Evolutionary conservation across 2,888 invertebrate genomes (phyloP), one percentile per base, ranked within the genome.

Genomic region (Troides aeacus): DNA sequence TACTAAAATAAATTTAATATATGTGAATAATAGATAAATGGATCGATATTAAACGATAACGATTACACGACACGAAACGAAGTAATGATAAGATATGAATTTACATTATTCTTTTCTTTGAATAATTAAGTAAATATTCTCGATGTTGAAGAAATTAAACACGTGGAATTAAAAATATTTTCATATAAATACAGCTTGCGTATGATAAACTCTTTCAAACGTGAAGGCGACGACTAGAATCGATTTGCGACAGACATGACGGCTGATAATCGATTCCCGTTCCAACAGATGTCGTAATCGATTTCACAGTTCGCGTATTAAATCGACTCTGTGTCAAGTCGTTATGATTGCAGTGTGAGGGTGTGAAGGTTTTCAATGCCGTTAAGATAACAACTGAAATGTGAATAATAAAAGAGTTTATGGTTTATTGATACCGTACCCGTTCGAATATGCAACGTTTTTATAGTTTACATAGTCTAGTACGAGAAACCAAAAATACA

Each of bases 181-280:
- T 24, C 36, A 62, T 65, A 64, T 24, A 46, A 57, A 62, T 23
- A 36, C 58, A 62, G 30, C 62, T 64, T 61, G 64, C 46, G 42
- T 67, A 69, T 69, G 64, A 68, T 64, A 70, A 69, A 64, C 63
- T 68, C 68, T 50, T 72, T 71, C 66, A 69, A 66, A 79, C 82
- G 87, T 85, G 84, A 89, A 91, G 87, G 89, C 86, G 91, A 87
- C 87, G 89, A 89, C 83, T 81, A 81, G 81, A 90, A 92, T 92
- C 87, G 88, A 92, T 92, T 92, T 83, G 86, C 78, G 85, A 86
- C 85, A 90, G 90, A 90, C 87, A 88, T 86, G 89, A 81, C 77
- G 76, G 75, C 75, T 81, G 80, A 84, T 88, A 90, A 91, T 91
- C 84, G 87, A 90, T 90, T 91, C 83, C 76, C 79, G 79, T 84